These are phyloP conservation scores for Cataglyphis hispanica DNA, from an alignment of 1,140 invertebrate species.

Conservation along the genomic window DNA sequence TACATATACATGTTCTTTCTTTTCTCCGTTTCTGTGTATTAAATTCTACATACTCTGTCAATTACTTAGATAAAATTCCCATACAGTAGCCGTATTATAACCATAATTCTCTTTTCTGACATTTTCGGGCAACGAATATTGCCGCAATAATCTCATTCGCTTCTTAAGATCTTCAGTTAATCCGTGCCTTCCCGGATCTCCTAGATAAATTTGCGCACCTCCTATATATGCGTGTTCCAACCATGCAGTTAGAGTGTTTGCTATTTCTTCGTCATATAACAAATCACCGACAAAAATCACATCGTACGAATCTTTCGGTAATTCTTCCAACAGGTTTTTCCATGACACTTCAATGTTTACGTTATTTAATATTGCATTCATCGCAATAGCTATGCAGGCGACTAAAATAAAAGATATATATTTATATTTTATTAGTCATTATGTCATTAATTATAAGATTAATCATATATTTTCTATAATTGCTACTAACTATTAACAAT, in stretches of 20 bases:
- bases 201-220: conserved; percentile 82
- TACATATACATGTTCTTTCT: too few species aligned
- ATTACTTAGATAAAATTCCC: conserved; percentile 64
- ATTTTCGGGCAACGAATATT: conserved; percentile 78
- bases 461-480: not conserved
- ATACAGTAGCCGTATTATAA: conserved; percentile 76
- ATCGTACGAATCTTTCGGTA: conserved; percentile 80
- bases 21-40: not conserved
- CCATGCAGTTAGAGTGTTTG: conserved; percentile 85
- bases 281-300: conserved; percentile 87
- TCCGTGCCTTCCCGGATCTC: conserved; percentile 83
- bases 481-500: not conserved
- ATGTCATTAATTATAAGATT: not conserved
- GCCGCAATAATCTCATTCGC: conserved; percentile 64
- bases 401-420: conserved; percentile 74
- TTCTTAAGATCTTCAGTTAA: conserved; percentile 70
- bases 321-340: conserved; percentile 81
- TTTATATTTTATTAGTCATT: not conserved
- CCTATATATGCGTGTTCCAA: conserved; percentile 74
- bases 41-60: not conserved
- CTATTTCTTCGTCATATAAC: conserved; percentile 87
- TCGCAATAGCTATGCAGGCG: conserved; percentile 82
- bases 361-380: conserved; percentile 86
- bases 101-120: conserved; percentile 80
- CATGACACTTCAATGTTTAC: conserved; percentile 80